Evolutionary conservation across 2,113 vertebrate genomes (phyloP).

Genomic region (Sapayoa aenigma): DNA sequence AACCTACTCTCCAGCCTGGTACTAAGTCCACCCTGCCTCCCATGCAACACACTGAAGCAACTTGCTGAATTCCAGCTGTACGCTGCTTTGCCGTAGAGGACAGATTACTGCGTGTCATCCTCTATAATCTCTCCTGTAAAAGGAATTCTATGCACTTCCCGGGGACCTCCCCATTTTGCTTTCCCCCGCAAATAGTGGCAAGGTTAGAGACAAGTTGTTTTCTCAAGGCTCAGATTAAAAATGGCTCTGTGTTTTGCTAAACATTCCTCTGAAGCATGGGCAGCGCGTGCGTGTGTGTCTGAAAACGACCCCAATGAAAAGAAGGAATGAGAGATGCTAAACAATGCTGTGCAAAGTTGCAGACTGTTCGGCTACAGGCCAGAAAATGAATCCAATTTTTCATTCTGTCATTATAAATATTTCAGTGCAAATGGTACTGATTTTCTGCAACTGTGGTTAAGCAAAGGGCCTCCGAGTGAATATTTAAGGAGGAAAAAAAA

Average conservation of each 20-base stretch:
- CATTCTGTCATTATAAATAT: constrained; percentile 89
- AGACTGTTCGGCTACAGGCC: constrained; percentile 82
- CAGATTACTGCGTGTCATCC: constrained; percentile 5
- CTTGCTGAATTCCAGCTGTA: not conserved
- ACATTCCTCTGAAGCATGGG: constrained; percentile 59
- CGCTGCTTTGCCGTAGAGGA: not conserved
- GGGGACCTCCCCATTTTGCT: not conserved
- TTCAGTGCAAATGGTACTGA: constrained; percentile 85
- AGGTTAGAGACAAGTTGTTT: constrained; percentile 31
- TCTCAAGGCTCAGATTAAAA: constrained; percentile 40
- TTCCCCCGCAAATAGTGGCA: not conserved
- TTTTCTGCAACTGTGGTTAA: constrained; percentile 86
- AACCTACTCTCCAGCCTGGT: not conserved
- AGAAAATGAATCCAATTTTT: constrained; percentile 89
- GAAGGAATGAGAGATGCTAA: constrained; percentile 72
- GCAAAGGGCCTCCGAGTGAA: constrained; percentile 81
- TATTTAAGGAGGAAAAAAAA: constrained; percentile 61
- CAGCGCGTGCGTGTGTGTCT: not conserved
- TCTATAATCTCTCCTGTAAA: constrained; percentile 5
- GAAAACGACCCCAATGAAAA: constrained; percentile 61
- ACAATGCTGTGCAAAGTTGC: constrained; percentile 75
- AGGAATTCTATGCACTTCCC: not conserved
- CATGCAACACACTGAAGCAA: not conserved
- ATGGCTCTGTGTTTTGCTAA: constrained; percentile 56
- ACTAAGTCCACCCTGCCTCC: not conserved